Evolutionary conservation across 1,140 invertebrate species (phyloP), one percentile per base, ranked within the genome.

Genomic region (Polypedilum vanderplanki): DNA sequence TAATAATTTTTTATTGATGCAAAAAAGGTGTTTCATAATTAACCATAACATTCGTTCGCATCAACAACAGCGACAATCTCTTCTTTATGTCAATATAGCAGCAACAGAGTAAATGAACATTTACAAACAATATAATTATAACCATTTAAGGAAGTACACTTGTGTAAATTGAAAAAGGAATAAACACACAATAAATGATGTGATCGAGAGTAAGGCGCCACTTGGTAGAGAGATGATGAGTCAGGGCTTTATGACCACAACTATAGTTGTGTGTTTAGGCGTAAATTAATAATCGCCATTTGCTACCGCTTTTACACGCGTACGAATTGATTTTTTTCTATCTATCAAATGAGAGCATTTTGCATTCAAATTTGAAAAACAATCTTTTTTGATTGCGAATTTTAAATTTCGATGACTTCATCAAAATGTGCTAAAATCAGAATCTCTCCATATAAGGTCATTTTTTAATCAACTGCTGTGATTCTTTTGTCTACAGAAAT

Each of bases 111-210:
- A 46, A 46, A 46, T 46, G 41, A 46, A 7, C 9, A 57, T 57
- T 57, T 57, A 57, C 46, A 57, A 57, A 57, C 46, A 57, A 57
- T 57, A 57, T 57, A 57, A 57, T 57, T 57, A 57, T 57, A n/a
- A 57, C 46, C 46, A 57, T 57, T 57, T 57, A 57, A 57, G 46
- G 46, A 57, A 57, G n/a, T 57, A 1, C 46, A 57, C 46, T 57
- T 57, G 46, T 57, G n/a, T 57, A 15, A 46, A 46, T 10, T 46
- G 41, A 46, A 46, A 46, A 46, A 46, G 41, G 41, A 46, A 46
- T 46, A 46, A 46, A 46, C 41, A 46, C 41, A 46, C 41, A 46
- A 15, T 57, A 57, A 57, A 57, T 57, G 9, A 4, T 57, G 46
- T 12, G 46, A n/a, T 57, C 24, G 46, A 57, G 46, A 57, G n/a